phyloP scores from a whole-genome alignment of 2,888 invertebrate genomes.

The Phasia obesa region DNA sequence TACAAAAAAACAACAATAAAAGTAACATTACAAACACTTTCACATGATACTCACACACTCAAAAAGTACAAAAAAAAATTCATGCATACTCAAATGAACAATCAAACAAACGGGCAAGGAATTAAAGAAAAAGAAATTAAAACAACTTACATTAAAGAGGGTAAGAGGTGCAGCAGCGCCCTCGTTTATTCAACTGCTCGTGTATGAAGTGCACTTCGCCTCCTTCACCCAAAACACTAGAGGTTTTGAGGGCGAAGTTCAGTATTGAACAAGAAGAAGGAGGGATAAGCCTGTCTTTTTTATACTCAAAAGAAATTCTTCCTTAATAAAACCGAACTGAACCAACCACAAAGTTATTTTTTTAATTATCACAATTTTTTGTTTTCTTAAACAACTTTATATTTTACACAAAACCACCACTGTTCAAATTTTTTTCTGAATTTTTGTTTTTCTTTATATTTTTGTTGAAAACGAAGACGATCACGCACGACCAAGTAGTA shows the following conservation, averaged over 20 bases:
- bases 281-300: slow-evolving; percentile 31
- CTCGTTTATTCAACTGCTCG: slow-evolving; percentile 72
- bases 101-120: slow-evolving; percentile 52
- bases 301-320: slow-evolving; percentile 4
- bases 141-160: slow-evolving; percentile 65
- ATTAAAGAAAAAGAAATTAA: slow-evolving; percentile 30
- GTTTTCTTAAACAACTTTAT: not conserved
- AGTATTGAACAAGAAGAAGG: slow-evolving; percentile 21
- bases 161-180: slow-evolving; percentile 69
- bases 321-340: slow-evolving; percentile 16
- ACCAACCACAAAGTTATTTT: slow-evolving; percentile 9
- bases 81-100: slow-evolving; percentile 13
- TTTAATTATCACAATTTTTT: slow-evolving; percentile 10
- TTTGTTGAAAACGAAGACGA: slow-evolving; percentile 60
- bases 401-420: not conserved
- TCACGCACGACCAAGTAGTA: slow-evolving; percentile 66
- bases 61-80: slow-evolving; percentile 8
- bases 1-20: slow-evolving; percentile 49
- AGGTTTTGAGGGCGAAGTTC: slow-evolving; percentile 63
- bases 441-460: slow-evolving; percentile 27
- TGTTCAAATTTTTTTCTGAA: slow-evolving; percentile 36
- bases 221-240: slow-evolving; percentile 61
- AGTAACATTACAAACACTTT: slow-evolving; percentile 19
- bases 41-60: not conserved
- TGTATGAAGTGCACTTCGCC: slow-evolving; percentile 66